These are phyloP conservation scores for Callaeas wilsoni DNA, from an alignment of 2,113 vertebrate genomes.

Conservation along the genomic window DNA sequence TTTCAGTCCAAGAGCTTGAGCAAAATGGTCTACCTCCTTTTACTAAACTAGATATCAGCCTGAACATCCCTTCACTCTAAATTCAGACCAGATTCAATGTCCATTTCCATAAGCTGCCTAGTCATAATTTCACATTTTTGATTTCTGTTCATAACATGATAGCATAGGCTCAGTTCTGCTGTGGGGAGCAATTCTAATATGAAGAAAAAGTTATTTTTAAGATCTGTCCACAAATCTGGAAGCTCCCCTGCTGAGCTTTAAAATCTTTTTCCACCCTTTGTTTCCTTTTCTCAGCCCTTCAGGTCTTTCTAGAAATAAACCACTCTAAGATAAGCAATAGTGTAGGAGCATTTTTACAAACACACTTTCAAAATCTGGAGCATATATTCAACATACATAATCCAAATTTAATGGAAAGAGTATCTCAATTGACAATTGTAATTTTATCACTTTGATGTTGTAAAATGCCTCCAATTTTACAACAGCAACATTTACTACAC, in stretches of 20 bases:
- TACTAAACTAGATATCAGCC: background rate
- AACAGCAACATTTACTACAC: background rate
- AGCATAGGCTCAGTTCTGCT: background rate
- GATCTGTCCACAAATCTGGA: background rate
- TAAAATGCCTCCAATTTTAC: background rate
- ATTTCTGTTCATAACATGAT: background rate
- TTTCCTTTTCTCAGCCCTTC: background rate
- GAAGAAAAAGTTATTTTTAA: background rate
- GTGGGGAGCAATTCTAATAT: background rate
- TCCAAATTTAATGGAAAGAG: background rate
- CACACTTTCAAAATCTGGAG: background rate
- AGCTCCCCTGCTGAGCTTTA: background rate
- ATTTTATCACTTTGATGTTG: background rate
- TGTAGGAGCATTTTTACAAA: background rate
- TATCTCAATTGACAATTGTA: background rate
- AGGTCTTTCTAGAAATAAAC: background rate
- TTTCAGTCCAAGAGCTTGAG: background rate
- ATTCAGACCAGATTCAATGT: background rate
- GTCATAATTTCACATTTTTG: background rate
- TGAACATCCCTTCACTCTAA: background rate
- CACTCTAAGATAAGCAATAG: background rate
- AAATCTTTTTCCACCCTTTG: background rate
- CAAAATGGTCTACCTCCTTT: background rate
- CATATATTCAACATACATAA: background rate
- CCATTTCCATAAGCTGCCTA: background rate